Evolutionary conservation across 2,113 vertebrate genomes (phyloP), one percentile per base, ranked within the genome.

Genomic region (Psilopsiagon aymara): DNA sequence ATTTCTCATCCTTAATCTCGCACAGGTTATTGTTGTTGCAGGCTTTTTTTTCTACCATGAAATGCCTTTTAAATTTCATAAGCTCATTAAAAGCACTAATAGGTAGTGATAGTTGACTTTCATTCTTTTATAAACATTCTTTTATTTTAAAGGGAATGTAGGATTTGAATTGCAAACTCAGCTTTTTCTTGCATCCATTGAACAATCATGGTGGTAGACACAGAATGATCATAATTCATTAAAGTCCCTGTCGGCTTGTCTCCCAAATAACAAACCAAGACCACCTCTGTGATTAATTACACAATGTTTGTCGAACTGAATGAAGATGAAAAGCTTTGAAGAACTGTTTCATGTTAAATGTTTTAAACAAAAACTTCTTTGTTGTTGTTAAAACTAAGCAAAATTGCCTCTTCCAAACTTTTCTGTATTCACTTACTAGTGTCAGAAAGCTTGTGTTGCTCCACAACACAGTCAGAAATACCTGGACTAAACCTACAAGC

Each of bases 141-240:
- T 39, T 39, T 39, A 37, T 93, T 95, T 92, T 57, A 53, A 91
- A 80, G 25, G 69, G 74, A 91, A 82, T 59, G 31, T 41, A 62
- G 37, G 76, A 79, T 85, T 91, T 83, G 93, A 95, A 91, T 91
- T 94, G 75, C 74, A 95, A 96, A 95, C 75, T 90, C 67, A 73
- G 57, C 13, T 94, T 63, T 62, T 62, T 24, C 59, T 41, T 90
- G 64, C 33, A 62, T 57, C 24, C 63, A 33, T 1, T 3, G 69
- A 92, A 86, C 70, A 91, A 93, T 93, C 67, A 76, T 4, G 4
- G 49, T 39, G 37, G 57, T 62, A 90, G 67, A 67, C 0, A 2
- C 10, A 82, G 70, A 93, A 69, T 0, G 1, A 75, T 66, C 21
- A 55, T n/a, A 62, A 73, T 89, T 93, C 82, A 82, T 96, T 79